phyloP scores from a whole-genome alignment of 2,797 vertebrate species.

The Eulemur rubriventer region DNA sequence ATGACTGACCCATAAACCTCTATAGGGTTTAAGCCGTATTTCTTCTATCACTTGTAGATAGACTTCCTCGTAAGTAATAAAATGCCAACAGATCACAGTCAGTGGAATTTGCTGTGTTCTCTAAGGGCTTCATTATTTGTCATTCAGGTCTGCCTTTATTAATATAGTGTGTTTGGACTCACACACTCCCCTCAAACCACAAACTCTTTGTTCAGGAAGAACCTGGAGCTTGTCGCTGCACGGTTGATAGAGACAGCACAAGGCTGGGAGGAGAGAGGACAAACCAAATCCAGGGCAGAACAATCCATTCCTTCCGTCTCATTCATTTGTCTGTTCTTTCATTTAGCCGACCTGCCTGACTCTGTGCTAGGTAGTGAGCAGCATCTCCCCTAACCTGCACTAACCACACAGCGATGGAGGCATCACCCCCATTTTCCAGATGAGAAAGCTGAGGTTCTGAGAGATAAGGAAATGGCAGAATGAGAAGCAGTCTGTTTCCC shows the following conservation, averaged over 20 bases:
- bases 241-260: background rate
- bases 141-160: background rate
- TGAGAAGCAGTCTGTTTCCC: background rate
- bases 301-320: too few relatives aligned
- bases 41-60: background rate
- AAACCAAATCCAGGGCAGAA: background rate
- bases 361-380: rapidly evolving
- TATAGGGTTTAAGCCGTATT: background rate
- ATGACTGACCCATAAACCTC: background rate
- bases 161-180: background rate
- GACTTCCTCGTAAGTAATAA: background rate
- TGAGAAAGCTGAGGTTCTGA: background rate
- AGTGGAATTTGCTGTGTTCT: background rate
- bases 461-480: background rate
- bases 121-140: background rate
- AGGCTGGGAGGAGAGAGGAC: background rate
- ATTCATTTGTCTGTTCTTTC: background rate
- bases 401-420: background rate
- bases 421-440: background rate
- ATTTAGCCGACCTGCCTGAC: rapidly evolving
- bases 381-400: background rate
- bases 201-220: background rate
- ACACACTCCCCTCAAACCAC: background rate
- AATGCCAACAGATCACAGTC: background rate
- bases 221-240: too few relatives aligned